Evolutionary conservation across 1,140 invertebrate species (phyloP).

Genomic region (Lutraria rhynchaena): DNA sequence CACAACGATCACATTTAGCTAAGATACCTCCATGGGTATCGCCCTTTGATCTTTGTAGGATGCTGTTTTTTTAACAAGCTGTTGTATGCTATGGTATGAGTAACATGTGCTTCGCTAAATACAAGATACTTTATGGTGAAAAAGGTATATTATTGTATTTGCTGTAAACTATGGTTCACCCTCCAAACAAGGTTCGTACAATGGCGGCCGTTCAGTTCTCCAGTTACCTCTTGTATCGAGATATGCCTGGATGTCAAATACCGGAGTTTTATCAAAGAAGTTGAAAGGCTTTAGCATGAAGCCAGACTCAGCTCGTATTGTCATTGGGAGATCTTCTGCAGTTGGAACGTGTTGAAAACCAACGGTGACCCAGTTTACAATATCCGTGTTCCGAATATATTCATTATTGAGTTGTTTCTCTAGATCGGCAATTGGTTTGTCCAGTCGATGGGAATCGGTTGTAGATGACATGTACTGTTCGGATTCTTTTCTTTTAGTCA

Average conservation of each 20-base stretch:
- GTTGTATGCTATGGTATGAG: no score
- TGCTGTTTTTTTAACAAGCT: no score
- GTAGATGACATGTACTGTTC: constrained; percentile 41
- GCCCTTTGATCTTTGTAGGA: no score
- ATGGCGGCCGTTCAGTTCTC: constrained; percentile 27
- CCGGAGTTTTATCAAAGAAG: constrained; percentile 52
- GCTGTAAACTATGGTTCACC: no score
- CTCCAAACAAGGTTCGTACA: constrained; percentile 23
- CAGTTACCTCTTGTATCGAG: constrained; percentile 8
- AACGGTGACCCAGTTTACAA: constrained; percentile 58
- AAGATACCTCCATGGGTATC: no score
- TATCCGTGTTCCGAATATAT: constrained; percentile 26
- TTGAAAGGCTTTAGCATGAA: constrained; percentile 57
- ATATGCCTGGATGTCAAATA: constrained; percentile 45
- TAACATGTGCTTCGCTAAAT: no score
- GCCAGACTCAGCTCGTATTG: constrained; percentile 11
- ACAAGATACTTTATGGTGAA: no score
- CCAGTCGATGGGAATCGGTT: constrained; percentile 39
- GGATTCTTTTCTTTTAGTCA: constrained; percentile 48
- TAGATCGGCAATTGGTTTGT: constrained; percentile 34
- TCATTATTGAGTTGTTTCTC: constrained; percentile 47
- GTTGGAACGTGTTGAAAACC: constrained; percentile 56
- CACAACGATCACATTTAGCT: no score
- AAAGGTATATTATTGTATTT: no score
- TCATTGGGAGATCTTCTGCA: constrained; percentile 58